A percentile compares a stretch with the other conserved stretches of the same genome.
phyloP scores from a whole-genome alignment of 2,888 invertebrate genomes.

The Drosophila falleni region DNA sequence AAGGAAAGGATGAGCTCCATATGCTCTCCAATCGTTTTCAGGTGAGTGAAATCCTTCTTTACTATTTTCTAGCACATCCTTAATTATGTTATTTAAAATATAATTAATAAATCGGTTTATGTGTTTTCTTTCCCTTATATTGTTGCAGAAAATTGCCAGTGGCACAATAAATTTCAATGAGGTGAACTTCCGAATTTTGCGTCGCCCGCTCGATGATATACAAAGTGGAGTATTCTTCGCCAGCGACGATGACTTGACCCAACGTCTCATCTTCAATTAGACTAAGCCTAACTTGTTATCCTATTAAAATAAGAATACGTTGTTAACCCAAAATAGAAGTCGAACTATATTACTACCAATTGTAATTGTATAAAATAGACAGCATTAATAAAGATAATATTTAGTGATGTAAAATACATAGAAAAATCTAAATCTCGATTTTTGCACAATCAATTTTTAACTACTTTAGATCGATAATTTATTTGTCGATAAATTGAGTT shows the following conservation, averaged over 20 bases:
- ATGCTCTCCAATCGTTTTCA: constrained; percentile 90
- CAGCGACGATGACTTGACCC: constrained; percentile 65
- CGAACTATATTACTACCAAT: not conserved
- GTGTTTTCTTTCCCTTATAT: no score
- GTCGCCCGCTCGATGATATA: constrained; percentile 62
- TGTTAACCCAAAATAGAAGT: not conserved
- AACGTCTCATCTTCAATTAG: constrained; percentile 65
- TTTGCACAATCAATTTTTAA: no score
- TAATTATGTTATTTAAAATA: not conserved
- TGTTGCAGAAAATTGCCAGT: constrained; percentile 87
- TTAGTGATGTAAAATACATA: no score
- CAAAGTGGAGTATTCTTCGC: constrained; percentile 49
- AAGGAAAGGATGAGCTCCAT: constrained; percentile 89
- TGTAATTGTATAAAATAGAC: no score
- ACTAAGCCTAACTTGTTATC: not conserved
- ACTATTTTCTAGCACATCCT: no score
- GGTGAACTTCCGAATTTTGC: constrained; percentile 81
- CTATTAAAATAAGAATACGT: not conserved
- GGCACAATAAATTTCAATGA: constrained; percentile 86
- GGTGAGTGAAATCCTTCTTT: constrained; percentile 59
- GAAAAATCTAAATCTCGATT: no score
- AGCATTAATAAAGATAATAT: no score
- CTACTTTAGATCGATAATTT: no score
- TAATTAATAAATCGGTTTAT: not conserved
- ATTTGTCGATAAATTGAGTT: no score